Evolutionary conservation across 1,140 invertebrate genomes (phyloP), one percentile per base, ranked within the genome.

Genomic region (Drosophila albomicans): DNA sequence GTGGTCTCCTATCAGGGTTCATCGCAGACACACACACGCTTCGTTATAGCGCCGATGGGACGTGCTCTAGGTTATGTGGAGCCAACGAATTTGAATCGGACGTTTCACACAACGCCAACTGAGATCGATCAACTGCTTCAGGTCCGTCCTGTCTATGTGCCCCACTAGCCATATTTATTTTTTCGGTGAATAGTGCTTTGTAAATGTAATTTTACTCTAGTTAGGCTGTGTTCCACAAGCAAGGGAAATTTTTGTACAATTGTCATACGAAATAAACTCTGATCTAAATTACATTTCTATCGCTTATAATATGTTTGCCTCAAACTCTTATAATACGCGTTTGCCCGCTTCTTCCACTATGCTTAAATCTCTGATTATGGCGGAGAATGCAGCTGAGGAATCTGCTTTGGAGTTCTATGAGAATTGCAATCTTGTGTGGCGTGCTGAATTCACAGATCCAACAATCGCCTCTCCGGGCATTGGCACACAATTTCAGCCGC

Each of bases 1-100:
- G 87, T 92, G 38, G 91, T 92, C 57, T 81, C 91, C 52, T 92
- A 92, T 56, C 91, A 92, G 67, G 91, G 91, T 7, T 92, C 91
- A 7, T 86, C 87, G 2, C 86, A 91, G 51, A 67, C 81, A 3
- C 84, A 91, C 67, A 88, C 91, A 28, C 84, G 88, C 25, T 88
- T 92, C 15, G 91, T 92, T 1, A 81, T 92, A 5, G 87, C 91
- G 1, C 91, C 91, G 7, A 91, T 91, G 82, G 91, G 91, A 7
- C 72, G 91, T 8, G 70, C 91, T 0, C 32, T 91, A 43, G 91
- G 91, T 41, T 91, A 91, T 70, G 90, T 91, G 64, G 90, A 88
- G 49, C 91, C 91, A 6, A 90, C 86, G 13, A 91, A 91, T 70
- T 66, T 91, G 0, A 91, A 91, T 81, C 86, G 79, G 5, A 91